Percentiles rank a stretch among this genome's conserved stretches.
Evolutionary conservation across 2,888 invertebrate species (phyloP).

Genomic region (Microctonus aethiopoides): DNA sequence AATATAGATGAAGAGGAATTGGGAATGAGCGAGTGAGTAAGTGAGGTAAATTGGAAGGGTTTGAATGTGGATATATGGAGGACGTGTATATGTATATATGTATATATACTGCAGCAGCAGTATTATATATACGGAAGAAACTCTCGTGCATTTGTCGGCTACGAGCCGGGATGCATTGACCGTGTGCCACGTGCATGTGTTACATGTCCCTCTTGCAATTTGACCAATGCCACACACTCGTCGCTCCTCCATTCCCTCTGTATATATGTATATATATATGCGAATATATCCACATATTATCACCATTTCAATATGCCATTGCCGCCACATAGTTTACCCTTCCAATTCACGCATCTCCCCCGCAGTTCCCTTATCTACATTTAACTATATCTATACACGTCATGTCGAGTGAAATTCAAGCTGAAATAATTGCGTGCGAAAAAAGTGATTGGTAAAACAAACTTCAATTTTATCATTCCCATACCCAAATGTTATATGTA

Average conservation of each 20-base stretch:
- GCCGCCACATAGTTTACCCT: conserved; percentile 31
- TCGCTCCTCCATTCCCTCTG: conserved; percentile 26
- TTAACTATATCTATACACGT: conserved; percentile 52
- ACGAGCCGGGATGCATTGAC: conserved; percentile 59
- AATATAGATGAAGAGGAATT: background rate
- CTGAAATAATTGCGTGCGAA: conserved; percentile 61
- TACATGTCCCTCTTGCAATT: conserved; percentile 52
- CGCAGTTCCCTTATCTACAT: background rate
- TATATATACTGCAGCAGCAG: too few relatives aligned
- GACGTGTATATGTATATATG: conserved; percentile 26
- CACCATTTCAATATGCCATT: conserved; percentile 18
- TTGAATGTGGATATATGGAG: background rate
- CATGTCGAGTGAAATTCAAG: conserved; percentile 62
- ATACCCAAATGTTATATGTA: too few relatives aligned
- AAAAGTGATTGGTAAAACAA: conserved; percentile 63
- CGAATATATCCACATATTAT: background rate
- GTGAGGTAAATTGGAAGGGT: conserved; percentile 27
- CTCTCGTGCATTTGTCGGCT: conserved; percentile 61
- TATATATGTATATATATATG: conserved; percentile 14
- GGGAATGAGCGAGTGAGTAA: conserved; percentile 8
- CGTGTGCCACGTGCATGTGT: conserved; percentile 66
- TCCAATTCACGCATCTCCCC: conserved; percentile 35
- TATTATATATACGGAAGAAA: conserved; percentile 35
- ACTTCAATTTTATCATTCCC: too few relatives aligned
- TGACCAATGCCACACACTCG: conserved; percentile 35